Percentiles rank a stretch among this genome's conserved stretches.
Evolutionary conservation across 2,888 invertebrate genomes (phyloP).

Genomic region (Pammene fasciana): DNA sequence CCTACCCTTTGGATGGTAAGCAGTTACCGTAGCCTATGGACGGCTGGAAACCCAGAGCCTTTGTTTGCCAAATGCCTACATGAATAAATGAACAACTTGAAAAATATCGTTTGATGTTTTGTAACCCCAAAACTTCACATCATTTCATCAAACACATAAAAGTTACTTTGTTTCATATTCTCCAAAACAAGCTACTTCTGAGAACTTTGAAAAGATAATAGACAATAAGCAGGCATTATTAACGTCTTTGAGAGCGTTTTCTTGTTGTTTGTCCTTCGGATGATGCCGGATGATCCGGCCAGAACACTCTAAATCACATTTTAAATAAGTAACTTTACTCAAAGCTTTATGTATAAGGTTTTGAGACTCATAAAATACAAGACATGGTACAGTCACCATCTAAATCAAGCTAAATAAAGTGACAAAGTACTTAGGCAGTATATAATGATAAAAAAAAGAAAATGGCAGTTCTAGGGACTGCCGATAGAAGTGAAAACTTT

Average conservation of each 20-base stretch:
- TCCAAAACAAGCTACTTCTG: slow-evolving; percentile 12
- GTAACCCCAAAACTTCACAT: background rate
- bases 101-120: background rate
- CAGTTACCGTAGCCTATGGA: too few relatives aligned
- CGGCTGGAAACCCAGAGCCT: too few relatives aligned
- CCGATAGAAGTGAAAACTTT: too few relatives aligned
- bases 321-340: slow-evolving; percentile 7
- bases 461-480: too few relatives aligned
- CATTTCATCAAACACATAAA: slow-evolving; percentile 20
- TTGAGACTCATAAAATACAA: too few relatives aligned
- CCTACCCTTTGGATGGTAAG: too few relatives aligned
- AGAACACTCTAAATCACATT: slow-evolving; percentile 28
- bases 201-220: slow-evolving; percentile 26
- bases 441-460: too few relatives aligned
- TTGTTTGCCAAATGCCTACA: too few relatives aligned
- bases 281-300: slow-evolving; percentile 26
- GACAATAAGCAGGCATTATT: slow-evolving; percentile 32
- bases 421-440: too few relatives aligned
- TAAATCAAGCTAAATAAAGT: too few relatives aligned
- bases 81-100: too few relatives aligned
- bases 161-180: slow-evolving; percentile 10
- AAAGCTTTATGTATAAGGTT: background rate
- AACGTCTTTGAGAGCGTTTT: slow-evolving; percentile 33
- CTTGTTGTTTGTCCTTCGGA: slow-evolving; percentile 35
- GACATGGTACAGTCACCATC: too few relatives aligned